Percentiles rank a stretch among this genome's conserved stretches.
Conservation (phyloP, 1,140 invertebrate genomes). For the Sycophila sp. region DNA sequence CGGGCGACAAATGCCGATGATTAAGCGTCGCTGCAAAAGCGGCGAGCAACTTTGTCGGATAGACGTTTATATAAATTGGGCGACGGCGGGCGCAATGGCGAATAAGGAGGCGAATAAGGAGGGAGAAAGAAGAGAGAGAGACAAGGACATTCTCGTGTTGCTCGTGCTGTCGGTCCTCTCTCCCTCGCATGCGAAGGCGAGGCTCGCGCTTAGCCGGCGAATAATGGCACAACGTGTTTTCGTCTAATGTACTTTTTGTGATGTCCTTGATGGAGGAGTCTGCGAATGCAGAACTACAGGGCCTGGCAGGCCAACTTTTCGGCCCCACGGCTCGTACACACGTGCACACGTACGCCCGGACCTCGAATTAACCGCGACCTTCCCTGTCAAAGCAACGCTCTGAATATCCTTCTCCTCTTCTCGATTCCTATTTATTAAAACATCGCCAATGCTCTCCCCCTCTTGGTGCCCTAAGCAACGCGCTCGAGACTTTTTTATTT, state of each 20-base stretch:
- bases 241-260: constrained; percentile 68
- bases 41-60: too few relatives aligned
- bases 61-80: too few relatives aligned
- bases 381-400: constrained; percentile 3
- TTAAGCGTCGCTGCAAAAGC: constrained; percentile 25
- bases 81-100: too few relatives aligned
- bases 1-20: background rate
- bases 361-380: constrained; percentile 56
- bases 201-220: too few relatives aligned
- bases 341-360: background rate
- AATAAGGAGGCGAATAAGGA: background rate
- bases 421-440: constrained; percentile 33
- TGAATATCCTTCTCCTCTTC: background rate
- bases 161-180: constrained; percentile 41
- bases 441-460: constrained; percentile 1
- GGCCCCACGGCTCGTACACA: background rate
- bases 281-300: constrained; percentile 67
- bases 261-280: constrained; percentile 68
- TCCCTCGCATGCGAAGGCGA: too few relatives aligned
- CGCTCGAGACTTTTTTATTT: background rate
- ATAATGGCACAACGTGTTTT: constrained; percentile 67
- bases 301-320: constrained; percentile 38
- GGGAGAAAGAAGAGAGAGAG: background rate
- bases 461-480: background rate
- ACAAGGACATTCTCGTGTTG: background rate